A percentile compares a stretch with the other conserved stretches of the same genome.
Conservation (phyloP, 2,888 invertebrate species). For the Syritta pipiens region DNA sequence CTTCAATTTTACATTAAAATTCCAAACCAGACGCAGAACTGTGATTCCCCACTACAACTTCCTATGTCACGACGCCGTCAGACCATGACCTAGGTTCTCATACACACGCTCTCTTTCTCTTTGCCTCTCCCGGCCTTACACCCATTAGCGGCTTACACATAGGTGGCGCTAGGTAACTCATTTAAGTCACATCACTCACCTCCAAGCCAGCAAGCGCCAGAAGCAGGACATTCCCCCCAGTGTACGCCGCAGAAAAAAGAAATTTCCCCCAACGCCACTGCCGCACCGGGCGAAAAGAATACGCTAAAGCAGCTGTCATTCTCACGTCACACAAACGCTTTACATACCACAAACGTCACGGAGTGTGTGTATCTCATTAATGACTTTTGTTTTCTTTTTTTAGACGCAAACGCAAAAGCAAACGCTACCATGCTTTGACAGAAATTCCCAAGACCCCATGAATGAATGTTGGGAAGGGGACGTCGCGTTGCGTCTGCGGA, state of each 20-base stretch:
- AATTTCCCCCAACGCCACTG: conserved; percentile 7
- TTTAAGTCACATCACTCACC: conserved; percentile 38
- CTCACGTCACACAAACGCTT: conserved; percentile 37
- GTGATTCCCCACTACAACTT: conserved; percentile 30
- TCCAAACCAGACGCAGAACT: conserved; percentile 11
- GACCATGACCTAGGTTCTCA: conserved; percentile 58
- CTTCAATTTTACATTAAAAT: conserved; percentile 31
- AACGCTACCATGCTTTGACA: background rate
- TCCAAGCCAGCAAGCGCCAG: conserved; percentile 21
- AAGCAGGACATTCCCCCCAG: conserved; percentile 40
- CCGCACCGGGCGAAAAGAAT: background rate
- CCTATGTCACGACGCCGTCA: conserved; percentile 7
- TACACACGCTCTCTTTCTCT: conserved; percentile 2
- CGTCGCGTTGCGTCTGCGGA: background rate
- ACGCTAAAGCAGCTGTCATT: conserved; percentile 10
- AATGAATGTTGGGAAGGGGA: conserved; percentile 24
- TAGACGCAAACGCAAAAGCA: background rate
- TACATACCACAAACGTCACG: conserved; percentile 36
- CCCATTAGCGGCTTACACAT: conserved; percentile 4
- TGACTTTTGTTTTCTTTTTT: conserved; percentile 19
- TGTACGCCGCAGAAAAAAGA: background rate
- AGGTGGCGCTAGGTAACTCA: conserved; percentile 31
- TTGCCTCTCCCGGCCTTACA: background rate
- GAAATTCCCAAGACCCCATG: conserved; percentile 32
- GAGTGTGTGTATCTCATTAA: conserved; percentile 9